A percentile compares a stretch with the other conserved stretches of the same genome.
Conservation (phyloP, 1,140 invertebrate species). For the Halesus radiatus region DNA sequence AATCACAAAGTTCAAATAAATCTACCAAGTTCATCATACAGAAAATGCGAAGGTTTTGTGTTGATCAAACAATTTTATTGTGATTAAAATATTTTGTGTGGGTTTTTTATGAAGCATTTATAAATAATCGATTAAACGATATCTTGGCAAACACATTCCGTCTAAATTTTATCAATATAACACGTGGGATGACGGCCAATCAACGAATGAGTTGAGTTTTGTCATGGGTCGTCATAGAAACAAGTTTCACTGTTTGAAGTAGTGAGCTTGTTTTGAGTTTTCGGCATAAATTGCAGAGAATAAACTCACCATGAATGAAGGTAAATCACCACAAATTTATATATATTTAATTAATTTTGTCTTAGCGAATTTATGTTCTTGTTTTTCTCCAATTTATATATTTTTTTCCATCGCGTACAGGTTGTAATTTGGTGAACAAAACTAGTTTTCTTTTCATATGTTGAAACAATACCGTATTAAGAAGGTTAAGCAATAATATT, state of each 20-base stretch:
- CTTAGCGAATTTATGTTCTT: not conserved
- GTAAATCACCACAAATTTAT: constrained; percentile 23
- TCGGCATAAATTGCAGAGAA: constrained; percentile 26
- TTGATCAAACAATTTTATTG: too few relatives aligned
- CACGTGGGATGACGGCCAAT: constrained; percentile 47
- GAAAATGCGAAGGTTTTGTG: not conserved
- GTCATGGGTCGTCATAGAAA: constrained; percentile 50
- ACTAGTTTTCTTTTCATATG: constrained; percentile 46
- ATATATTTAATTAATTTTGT: not conserved
- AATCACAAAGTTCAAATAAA: too few relatives aligned
- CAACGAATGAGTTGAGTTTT: constrained; percentile 40
- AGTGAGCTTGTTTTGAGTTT: constrained; percentile 31
- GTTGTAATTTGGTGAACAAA: constrained; percentile 16
- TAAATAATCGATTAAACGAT: too few relatives aligned
- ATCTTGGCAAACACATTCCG: not conserved
- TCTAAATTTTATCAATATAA: constrained; percentile 25
- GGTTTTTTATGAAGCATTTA: too few relatives aligned
- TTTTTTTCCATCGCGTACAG: not conserved
- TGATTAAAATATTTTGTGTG: too few relatives aligned
- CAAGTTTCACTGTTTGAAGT: constrained; percentile 24
- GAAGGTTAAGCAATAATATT: constrained; percentile 48
- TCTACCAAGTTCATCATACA: too few relatives aligned
- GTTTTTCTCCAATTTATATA: not conserved
- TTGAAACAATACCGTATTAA: constrained; percentile 47
- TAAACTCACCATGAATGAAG: constrained; percentile 41